Evolutionary conservation across 2,888 invertebrate species (phyloP), one percentile per base, ranked within the genome.

Genomic region (Tachystola acroxantha): DNA sequence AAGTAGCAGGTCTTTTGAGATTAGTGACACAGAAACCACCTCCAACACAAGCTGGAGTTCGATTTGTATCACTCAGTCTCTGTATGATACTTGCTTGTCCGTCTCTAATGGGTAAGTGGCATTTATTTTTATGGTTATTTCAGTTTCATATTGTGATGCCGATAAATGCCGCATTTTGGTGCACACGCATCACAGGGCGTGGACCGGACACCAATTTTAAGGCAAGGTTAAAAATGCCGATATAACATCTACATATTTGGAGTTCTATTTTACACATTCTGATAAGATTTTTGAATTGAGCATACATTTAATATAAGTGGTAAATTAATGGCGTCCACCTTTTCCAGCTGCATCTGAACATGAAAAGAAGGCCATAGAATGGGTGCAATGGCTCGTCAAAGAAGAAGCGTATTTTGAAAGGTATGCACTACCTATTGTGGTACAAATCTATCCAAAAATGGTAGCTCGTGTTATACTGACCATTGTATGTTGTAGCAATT

Each of bases 1-100:
- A 98, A 88, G 92, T 96, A 12, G 89, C 91, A 37, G 89, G 93
- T 32, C 88, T 98, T 19, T 91, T 98, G 9, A 92, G 94, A 58
- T 82, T 98, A 29, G 89, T 97, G 10, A 97, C 97, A 0, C 94
- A 94, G 19, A 94, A 94, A 60, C 96, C 96, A 1, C 93, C 94
- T 11, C 94, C 96, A 0, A 95, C 95, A n/a, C 93, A 95, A 13
- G 95, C 96, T 19, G 98, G 98, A 7, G 96, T 96, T 5, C 87
- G 97, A 63, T 97, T 98, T 73, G 96, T 97, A 0, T 96, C 97
- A 0, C 88, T 98, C 24, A 96, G 96, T 11, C 89, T 98, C 1
- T 97, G 97, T 64, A 96, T 97, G 94, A 89, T 98, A 1, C 93
- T 98, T 29, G 96, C 97, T 0, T 97, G 97, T 67, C 97, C 98